These are phyloP conservation scores for Tipula confusa DNA, from an alignment of 2,888 invertebrate species.

Conservation along the genomic window DNA sequence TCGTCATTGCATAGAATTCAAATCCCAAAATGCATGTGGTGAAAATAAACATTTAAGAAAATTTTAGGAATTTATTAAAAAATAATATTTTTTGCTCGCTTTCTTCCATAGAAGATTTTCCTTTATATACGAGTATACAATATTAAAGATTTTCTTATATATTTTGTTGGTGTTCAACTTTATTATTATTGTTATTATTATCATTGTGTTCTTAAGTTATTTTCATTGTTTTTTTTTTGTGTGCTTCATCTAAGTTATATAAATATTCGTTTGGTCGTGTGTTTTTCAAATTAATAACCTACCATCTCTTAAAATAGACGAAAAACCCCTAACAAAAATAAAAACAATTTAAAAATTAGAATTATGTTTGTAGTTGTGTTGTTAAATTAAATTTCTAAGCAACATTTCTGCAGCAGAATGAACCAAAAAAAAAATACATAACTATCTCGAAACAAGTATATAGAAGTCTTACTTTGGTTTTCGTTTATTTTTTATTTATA, in stretches of 20 bases:
- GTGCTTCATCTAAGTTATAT: no score
- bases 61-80: not conserved
- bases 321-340: not conserved
- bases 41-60: conserved; percentile 27
- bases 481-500: no score
- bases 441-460: not conserved
- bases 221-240: not conserved
- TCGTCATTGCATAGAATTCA: conserved; percentile 28
- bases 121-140: not conserved
- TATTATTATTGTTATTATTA: not conserved
- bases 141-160: not conserved
- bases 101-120: not conserved
- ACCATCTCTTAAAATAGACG: not conserved
- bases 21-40: conserved; percentile 30
- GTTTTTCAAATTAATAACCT: not conserved
- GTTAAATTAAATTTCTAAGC: not conserved
- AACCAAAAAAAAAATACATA: not conserved
- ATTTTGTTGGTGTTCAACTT: not conserved
- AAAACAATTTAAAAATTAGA: not conserved
- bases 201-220: not conserved
- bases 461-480: not conserved
- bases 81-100: not conserved
- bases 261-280: not conserved
- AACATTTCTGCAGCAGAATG: not conserved
- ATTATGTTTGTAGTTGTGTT: not conserved